Conservation (phyloP, 2,113 vertebrate genomes). For the Scolopax mira region DNA sequence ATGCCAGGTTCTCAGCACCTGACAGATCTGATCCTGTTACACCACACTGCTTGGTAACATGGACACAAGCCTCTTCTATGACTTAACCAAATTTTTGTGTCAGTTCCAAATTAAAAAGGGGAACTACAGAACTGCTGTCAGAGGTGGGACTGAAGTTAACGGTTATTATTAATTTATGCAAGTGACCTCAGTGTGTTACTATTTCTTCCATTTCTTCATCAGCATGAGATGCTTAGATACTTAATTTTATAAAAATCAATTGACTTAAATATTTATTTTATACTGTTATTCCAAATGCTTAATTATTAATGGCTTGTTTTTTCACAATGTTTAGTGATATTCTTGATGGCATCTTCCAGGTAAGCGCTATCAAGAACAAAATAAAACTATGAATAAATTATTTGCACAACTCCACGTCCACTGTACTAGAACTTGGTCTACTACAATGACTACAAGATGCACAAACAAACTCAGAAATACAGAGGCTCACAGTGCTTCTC, state of each 20-base stretch:
- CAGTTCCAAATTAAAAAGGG: not conserved
- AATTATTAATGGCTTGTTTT: not conserved
- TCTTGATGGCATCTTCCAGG: not conserved
- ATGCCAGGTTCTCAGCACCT: not conserved
- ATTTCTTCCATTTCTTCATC: not conserved
- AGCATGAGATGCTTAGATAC: not conserved
- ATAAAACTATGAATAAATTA: not conserved
- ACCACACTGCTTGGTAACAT: not conserved
- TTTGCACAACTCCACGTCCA: not conserved
- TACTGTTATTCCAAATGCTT: not conserved
- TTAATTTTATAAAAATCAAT: not conserved
- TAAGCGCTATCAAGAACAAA: not conserved
- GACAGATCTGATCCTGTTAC: not conserved
- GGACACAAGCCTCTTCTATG: not conserved
- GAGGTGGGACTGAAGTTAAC: not conserved
- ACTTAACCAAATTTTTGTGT: not conserved
- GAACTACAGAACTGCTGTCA: not conserved
- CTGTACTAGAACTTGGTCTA: not conserved
- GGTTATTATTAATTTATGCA: not conserved
- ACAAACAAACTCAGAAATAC: not conserved
- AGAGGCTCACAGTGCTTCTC: not conserved
- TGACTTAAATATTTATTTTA: not conserved
- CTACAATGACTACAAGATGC: not conserved
- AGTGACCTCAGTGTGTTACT: not conserved
- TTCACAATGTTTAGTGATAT: not conserved